Evolutionary conservation across 2,797 vertebrate species (phyloP), one percentile per base, ranked within the genome.

Genomic region (Pipistrellus nathusii): DNA sequence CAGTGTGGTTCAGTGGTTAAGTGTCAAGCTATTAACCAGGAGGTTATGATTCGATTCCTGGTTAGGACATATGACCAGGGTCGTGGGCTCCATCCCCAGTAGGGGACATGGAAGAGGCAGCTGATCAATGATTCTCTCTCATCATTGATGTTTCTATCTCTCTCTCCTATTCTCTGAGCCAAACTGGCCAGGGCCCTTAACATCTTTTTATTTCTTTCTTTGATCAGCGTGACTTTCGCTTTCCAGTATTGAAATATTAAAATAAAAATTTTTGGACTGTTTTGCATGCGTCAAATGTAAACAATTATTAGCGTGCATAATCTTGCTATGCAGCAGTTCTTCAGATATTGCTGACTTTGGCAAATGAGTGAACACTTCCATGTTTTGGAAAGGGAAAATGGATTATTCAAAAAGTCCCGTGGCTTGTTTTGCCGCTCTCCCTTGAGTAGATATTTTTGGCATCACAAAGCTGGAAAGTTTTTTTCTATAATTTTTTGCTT

Each of bases 231-330:
- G 32, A 30, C 23, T 84, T 86, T 46, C 21, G 9, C 53, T 93
- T 93, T 59, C 44, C 14, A 44, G 18, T 69, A 82, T 27, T 86
- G 48, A 88, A 90, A 68, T 72, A 84, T 17, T 62, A 13, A 82
- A 62, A 44, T 93, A 23, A 13, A 84, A 72, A 91, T 9, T 71
- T 94, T 84, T 44, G 46, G 66, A 21, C 12, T 15, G 93, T 91
- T 30, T 20, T 90, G 72, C 27, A 41, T 93, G 25, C 73, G 72
- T 93, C 12, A 90, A 6, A 3, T 78, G 53, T 89, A 21, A 76
- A 72, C 3, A 84, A 0, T 90, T 91, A 51, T 15, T 35, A 59
- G 30, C 85, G 84, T 93, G 27, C 6, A 44, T 88, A 35, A 46
- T 64, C 69, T 53, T 85, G 30, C 68, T 35, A 38, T 72, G 38